Evolutionary conservation across 2,113 vertebrate genomes (phyloP).

Genomic region (Ovibos moschatus): DNA sequence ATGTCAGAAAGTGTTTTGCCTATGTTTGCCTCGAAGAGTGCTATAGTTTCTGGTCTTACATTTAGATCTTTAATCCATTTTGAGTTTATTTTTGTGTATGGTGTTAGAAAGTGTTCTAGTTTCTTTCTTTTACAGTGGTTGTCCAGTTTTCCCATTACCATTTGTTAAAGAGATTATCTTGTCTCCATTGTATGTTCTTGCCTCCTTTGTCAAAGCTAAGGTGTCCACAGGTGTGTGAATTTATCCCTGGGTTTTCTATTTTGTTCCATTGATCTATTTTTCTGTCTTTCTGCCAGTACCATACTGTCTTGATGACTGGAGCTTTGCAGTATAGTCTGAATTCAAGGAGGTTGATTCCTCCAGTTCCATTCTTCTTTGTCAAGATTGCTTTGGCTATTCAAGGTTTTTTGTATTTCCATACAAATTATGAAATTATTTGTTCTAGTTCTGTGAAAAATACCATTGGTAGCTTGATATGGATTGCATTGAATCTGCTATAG

Average conservation of each 20-base stretch:
- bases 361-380: no score
- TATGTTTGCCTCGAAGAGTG: not conserved
- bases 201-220: not conserved
- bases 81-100: not conserved
- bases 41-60: not conserved
- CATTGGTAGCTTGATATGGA: no score
- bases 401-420: no score
- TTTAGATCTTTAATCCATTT: not conserved
- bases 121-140: not conserved
- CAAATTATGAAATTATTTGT: no score
- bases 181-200: not conserved
- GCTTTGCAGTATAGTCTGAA: no score
- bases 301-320: not conserved
- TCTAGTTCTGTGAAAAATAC: no score
- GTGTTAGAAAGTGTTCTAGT: not conserved
- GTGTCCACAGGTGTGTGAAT: fast-evolving
- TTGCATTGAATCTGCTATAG: not conserved
- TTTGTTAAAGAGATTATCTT: not conserved
- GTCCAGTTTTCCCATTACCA: not conserved
- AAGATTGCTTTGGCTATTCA: no score
- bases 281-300: not conserved
- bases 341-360: no score
- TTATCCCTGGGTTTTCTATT: not conserved
- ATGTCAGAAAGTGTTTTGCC: not conserved
- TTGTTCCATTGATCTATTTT: not conserved